phyloP scores from a whole-genome alignment of 2,113 vertebrate species.

The Tragelaphus scriptus region DNA sequence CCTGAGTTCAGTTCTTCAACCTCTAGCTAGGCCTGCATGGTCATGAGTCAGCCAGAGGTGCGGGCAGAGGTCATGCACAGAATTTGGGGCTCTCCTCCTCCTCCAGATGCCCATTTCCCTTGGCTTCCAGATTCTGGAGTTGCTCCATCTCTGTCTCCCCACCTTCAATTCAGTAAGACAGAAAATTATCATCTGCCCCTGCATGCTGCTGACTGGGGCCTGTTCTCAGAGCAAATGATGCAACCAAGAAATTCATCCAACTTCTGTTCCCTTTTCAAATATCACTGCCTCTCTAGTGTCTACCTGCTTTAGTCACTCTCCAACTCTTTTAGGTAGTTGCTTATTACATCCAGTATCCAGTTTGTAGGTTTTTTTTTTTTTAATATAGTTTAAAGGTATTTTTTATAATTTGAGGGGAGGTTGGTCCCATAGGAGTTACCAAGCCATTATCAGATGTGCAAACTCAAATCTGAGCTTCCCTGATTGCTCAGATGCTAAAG shows the following conservation, averaged over 20 bases:
- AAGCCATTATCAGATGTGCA: background rate
- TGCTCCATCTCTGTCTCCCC: background rate
- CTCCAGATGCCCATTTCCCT: background rate
- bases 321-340: background rate
- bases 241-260: background rate
- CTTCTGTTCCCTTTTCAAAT: background rate
- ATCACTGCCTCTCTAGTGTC: too few species aligned
- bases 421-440: background rate
- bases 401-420: background rate
- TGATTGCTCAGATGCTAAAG: background rate
- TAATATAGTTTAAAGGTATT: background rate
- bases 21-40: background rate
- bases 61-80: rapidly evolving
- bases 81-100: background rate
- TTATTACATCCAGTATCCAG: background rate
- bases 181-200: background rate
- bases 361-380: background rate
- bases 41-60: background rate
- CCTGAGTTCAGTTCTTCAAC: background rate
- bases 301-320: background rate
- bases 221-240: background rate
- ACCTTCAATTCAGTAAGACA: too few species aligned
- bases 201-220: rapidly evolving
- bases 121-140: background rate
- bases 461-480: background rate